A percentile compares a stretch with the other conserved stretches of the same genome.
phyloP scores from a whole-genome alignment of 1,140 invertebrate species.

The Microplitis mediator region DNA sequence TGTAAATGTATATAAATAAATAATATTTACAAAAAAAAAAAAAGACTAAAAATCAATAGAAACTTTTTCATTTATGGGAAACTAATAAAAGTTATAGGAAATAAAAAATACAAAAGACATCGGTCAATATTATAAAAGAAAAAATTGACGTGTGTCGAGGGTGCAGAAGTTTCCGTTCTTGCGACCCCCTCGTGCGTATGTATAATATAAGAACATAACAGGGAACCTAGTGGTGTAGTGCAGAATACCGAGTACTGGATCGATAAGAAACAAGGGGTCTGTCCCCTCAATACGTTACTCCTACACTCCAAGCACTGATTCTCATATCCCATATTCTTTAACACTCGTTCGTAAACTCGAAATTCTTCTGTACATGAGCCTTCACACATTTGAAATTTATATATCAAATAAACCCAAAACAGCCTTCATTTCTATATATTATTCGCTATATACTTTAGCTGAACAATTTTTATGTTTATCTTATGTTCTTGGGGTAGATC shows the following conservation, averaged over 20 bases:
- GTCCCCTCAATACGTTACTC: conserved; percentile 1
- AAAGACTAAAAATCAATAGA: neutral
- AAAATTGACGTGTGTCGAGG: conserved; percentile 16
- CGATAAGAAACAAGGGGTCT: conserved; percentile 28
- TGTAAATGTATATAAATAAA: no score
- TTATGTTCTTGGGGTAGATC: no score
- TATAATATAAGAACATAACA: neutral
- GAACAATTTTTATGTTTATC: no score
- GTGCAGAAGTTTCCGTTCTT: conserved; percentile 9
- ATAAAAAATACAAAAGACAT: conserved; percentile 12
- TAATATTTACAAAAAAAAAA: no score
- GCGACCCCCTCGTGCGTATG: neutral
- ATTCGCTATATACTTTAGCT: no score
- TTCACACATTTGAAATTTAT: neutral
- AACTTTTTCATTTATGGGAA: neutral
- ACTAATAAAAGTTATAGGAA: neutral
- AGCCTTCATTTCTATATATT: neutral
- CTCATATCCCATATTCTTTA: neutral
- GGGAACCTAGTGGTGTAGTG: neutral
- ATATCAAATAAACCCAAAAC: neutral
- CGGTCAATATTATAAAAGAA: conserved; percentile 12
- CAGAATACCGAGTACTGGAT: neutral
- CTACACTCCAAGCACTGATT: no score
- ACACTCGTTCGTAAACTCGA: conserved; percentile 34
- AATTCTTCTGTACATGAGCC: conserved; percentile 38